phyloP scores from a whole-genome alignment of 2,797 vertebrate species.

The Fistularia tabacaria region DNA sequence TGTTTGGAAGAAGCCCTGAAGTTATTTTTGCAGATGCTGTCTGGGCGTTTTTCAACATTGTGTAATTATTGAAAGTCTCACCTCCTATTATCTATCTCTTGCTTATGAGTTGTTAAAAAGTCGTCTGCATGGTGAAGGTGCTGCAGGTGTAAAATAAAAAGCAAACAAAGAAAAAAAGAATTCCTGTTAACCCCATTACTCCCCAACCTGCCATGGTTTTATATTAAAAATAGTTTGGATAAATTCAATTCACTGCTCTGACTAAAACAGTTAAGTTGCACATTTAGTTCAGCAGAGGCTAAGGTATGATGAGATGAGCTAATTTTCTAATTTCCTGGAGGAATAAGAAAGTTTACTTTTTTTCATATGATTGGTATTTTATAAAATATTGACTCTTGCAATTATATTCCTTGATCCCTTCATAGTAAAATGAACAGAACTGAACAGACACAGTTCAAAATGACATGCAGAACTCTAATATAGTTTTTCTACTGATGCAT shows the following conservation, averaged over 20 bases:
- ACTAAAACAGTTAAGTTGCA: constrained; percentile 22
- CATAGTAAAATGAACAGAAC: no score
- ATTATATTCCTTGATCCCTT: background rate
- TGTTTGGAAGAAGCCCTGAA: constrained; percentile 9
- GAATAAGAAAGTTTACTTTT: constrained; percentile 30
- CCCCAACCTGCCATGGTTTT: constrained; percentile 12
- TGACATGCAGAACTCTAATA: constrained; percentile 49
- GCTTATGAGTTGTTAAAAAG: no score
- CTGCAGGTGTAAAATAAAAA: constrained; percentile 10
- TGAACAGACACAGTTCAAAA: constrained; percentile 13
- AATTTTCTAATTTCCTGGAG: constrained; percentile 27
- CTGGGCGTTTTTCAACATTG: constrained; percentile 14
- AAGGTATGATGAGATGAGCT: constrained; percentile 12
- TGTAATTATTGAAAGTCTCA: constrained; percentile 16
- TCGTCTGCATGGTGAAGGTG: constrained; percentile 11
- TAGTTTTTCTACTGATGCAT: constrained; percentile 41
- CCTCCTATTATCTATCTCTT: background rate
- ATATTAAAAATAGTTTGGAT: constrained; percentile 15
- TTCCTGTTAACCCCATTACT: constrained; percentile 11
- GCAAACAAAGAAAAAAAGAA: constrained; percentile 5
- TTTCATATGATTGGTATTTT: constrained; percentile 18
- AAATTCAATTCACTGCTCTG: constrained; percentile 12
- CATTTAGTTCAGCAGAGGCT: constrained; percentile 15
- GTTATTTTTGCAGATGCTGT: constrained; percentile 8
- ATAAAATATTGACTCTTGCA: constrained; percentile 1